phyloP scores from a whole-genome alignment of 2,888 invertebrate species.

The Lasius fuliginosus region DNA sequence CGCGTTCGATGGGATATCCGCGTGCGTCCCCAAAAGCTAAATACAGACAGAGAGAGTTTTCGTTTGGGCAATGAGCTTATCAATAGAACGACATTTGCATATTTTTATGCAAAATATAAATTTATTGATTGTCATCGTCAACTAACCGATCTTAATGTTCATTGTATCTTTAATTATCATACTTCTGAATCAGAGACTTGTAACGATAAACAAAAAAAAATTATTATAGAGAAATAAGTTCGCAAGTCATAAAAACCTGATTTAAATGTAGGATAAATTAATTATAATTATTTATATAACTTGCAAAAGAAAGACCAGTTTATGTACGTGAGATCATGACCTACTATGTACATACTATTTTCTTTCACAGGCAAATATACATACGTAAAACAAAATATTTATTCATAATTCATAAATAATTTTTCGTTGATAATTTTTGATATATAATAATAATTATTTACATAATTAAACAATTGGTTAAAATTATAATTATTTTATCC shows the following conservation, averaged over 20 bases:
- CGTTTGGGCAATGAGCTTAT: neutral
- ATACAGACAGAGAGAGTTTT: constrained; percentile 2
- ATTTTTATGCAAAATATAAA: neutral
- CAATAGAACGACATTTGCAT: neutral
- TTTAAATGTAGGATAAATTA: neutral
- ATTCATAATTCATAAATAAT: neutral
- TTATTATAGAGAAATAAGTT: neutral
- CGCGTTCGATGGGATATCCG: constrained; percentile 90
- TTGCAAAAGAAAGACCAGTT: constrained; percentile 4
- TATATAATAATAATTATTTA: neutral
- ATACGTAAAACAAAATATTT: neutral
- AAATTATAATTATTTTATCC: neutral
- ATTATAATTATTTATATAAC: neutral
- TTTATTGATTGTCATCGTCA: constrained; percentile 6
- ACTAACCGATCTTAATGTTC: constrained; percentile 21
- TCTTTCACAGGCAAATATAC: neutral
- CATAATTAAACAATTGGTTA: neutral
- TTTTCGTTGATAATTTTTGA: neutral
- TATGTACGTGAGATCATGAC: constrained; percentile 3
- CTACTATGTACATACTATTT: neutral
- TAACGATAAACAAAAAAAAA: neutral
- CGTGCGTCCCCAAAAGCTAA: constrained; percentile 90
- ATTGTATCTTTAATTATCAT: constrained; percentile 1
- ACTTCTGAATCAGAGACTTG: neutral
- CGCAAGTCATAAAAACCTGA: neutral